These are phyloP conservation scores for Sebastes jordani DNA, from an alignment of 2,797 vertebrate species.

Conservation along the genomic window DNA sequence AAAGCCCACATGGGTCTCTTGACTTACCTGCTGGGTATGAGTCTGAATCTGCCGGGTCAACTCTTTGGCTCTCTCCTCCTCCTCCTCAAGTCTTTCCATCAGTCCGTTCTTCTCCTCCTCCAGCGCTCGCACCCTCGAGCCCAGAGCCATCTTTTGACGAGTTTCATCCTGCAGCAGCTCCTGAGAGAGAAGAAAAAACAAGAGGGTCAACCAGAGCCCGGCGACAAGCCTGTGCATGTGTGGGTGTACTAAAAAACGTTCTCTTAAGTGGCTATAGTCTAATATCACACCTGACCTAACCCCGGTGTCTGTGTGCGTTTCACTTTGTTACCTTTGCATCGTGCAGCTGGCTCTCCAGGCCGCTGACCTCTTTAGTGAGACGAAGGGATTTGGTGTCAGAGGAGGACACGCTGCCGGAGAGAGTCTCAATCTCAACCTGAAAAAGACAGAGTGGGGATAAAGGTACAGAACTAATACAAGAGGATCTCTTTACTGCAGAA, in stretches of 20 bases:
- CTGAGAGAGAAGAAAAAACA: constrained; percentile 61
- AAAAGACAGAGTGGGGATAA: constrained; percentile 17
- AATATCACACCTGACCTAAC: background rate
- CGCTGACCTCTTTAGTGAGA: constrained; percentile 88
- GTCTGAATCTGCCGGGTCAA: constrained; percentile 86
- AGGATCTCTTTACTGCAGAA: background rate
- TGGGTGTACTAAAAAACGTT: constrained; percentile 30
- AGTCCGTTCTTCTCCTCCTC: constrained; percentile 88
- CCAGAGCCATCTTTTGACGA: constrained; percentile 86
- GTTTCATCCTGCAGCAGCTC: constrained; percentile 92
- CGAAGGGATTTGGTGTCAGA: constrained; percentile 87
- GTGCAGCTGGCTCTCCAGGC: constrained; percentile 87
- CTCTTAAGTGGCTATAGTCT: background rate
- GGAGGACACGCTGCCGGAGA: constrained; percentile 81
- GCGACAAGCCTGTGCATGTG: constrained; percentile 62
- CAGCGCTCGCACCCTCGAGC: constrained; percentile 85
- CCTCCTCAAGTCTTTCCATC: constrained; percentile 90
- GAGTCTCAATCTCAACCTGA: constrained; percentile 87
- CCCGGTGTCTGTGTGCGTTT: constrained; percentile 33
- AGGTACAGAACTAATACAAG: background rate
- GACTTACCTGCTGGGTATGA: constrained; percentile 86
- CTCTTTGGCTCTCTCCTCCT: constrained; percentile 86
- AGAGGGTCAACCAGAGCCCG: background rate
- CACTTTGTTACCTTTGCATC: constrained; percentile 86
- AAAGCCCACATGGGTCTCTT: background rate